Evolutionary conservation across 2,797 vertebrate genomes (phyloP).

Genomic region (Gallirallus australis): DNA sequence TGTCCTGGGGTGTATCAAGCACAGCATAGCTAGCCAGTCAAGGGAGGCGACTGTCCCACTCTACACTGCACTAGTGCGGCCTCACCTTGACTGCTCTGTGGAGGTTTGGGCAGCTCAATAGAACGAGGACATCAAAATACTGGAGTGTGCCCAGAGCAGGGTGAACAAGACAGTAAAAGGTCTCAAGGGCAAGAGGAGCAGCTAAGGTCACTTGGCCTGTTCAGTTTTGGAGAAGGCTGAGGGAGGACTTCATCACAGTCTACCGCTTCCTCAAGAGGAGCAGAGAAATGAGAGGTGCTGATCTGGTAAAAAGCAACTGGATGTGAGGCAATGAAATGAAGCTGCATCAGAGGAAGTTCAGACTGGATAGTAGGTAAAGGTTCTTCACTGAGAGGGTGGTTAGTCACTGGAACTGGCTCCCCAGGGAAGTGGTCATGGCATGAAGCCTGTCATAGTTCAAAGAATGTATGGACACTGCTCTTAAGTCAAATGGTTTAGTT

Average conservation of each 20-base stretch:
- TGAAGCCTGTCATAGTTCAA: not conserved
- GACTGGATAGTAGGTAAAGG: no score
- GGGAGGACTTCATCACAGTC: not conserved
- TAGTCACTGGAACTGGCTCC: not conserved
- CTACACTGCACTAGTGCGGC: not conserved
- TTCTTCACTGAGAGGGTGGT: not conserved
- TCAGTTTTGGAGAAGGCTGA: not conserved
- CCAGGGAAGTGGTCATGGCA: not conserved
- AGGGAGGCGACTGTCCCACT: not conserved
- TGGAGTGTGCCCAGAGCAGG: no score
- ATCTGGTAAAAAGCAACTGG: not conserved
- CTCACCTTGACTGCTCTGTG: not conserved
- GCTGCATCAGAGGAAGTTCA: not conserved
- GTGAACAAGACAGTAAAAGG: no score
- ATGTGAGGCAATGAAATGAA: not conserved
- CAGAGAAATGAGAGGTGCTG: not conserved
- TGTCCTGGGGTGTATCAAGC: not conserved
- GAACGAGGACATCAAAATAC: no score
- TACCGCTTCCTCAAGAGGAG: not conserved
- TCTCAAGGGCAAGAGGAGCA: not conserved
- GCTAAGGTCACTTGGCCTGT: not conserved
- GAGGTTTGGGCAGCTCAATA: no score
- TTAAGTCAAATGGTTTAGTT: not conserved
- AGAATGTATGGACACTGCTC: not conserved
- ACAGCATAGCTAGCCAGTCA: rapidly evolving